Base-by-base conservation (phyloP, 2,888 invertebrate species). In the Hipparchia semele region DNA sequence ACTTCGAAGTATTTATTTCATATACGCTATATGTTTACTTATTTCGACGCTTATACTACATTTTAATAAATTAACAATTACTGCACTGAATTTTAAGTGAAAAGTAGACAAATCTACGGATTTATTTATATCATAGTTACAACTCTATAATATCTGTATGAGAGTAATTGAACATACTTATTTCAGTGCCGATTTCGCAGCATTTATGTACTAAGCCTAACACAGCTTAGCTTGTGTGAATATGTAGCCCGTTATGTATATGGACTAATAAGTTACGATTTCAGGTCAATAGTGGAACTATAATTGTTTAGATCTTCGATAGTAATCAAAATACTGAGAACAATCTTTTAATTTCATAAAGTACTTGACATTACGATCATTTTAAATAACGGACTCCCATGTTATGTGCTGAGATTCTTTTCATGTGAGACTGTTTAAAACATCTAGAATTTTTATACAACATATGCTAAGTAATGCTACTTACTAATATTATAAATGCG, bases 191-290 rank as follows among this genome's bases (percentile, higher is more conserved):
- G 3, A 33, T 1, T 2, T 1, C 33, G 33, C 33, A 12, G 10
- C 23, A 9, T 6, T 9, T 65, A 33, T 53, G 51, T 12, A 0
- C 51, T 53, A 65, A 33, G 65, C 65, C 13, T 65, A 12, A 65
- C 51, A 33, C 23, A 33, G 9, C 49, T 51, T 33, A 39, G 66
- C 61, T 68, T 72, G 71, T 70, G 74, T 70, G 79, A 73, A 82
- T 80, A 65, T 71, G 60, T 68, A 70, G 67, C 49, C 73, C 64
- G 83, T 85, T 72, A 75, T 58, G 72, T n/a, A n/a, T n/a, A n/a
- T n/a, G 72, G 5, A 69, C 64, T 46, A 61, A 61, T 51, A 61
- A 53, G 45, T 58, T 46, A 59, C 49, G 12, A 61, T 69, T 60
- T 45, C 61, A 69, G 69, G 61, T 46, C 51, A 61, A 69, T 12